Evolutionary conservation across 2,797 vertebrate genomes (phyloP).

Genomic region (Champsocephalus gunnari): DNA sequence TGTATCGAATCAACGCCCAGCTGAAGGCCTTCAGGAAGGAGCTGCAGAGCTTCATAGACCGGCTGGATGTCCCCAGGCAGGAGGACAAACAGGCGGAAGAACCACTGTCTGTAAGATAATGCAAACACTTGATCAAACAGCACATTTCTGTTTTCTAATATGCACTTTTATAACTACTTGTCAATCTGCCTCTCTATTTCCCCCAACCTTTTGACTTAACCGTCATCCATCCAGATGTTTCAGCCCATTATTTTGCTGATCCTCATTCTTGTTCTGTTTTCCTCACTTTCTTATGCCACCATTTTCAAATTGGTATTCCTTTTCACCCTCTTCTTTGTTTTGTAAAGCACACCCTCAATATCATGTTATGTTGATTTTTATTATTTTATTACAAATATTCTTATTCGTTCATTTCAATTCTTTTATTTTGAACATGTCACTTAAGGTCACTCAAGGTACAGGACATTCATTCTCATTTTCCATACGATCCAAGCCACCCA

Average conservation of each 20-base stretch:
- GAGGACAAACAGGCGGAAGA: conserved; percentile 93
- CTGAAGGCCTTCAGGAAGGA: conserved; percentile 99
- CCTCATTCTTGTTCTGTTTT: conserved; percentile 99
- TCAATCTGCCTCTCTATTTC: conserved; percentile 22
- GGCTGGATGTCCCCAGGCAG: conserved; percentile 94
- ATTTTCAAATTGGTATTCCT: conserved; percentile 99
- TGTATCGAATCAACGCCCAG: conserved; percentile 97
- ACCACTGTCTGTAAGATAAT: conserved; percentile 95
- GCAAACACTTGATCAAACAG: not conserved
- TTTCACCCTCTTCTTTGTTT: conserved; percentile 99
- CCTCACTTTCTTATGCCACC: conserved; percentile 98
- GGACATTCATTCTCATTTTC: conserved; percentile 88
- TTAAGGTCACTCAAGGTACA: conserved; percentile 91
- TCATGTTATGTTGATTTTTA: conserved; percentile 84
- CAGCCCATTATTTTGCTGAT: conserved; percentile 99
- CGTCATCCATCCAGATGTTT: conserved; percentile 92
- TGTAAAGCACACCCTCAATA: conserved; percentile 87
- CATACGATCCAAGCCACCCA: conserved; percentile 82
- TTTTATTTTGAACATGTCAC: conserved; percentile 87
- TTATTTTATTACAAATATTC: conserved; percentile 49
- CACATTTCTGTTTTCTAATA: not conserved
- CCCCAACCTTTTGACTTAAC: conserved; percentile 16
- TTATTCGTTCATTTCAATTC: conserved; percentile 57
- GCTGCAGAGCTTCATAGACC: conserved; percentile 97
- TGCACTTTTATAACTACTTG: conserved; percentile 7